Evolutionary conservation across 2,797 vertebrate genomes (phyloP).

Genomic region (Sebastes umbrosus): DNA sequence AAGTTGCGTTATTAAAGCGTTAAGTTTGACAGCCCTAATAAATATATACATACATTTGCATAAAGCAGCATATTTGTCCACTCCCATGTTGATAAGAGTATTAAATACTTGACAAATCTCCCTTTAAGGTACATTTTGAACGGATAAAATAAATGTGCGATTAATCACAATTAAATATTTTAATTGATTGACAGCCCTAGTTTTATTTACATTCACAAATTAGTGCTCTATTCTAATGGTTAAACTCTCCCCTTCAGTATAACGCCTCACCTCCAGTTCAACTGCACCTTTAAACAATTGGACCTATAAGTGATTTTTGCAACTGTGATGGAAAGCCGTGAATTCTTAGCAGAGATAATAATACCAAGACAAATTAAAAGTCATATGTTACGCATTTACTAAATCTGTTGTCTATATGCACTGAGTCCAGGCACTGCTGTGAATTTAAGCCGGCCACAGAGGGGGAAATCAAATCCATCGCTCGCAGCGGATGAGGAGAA

Average conservation of each 20-base stretch:
- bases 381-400: not conserved
- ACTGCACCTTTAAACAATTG: not conserved
- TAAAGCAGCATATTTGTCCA: too few relatives aligned
- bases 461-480: not conserved
- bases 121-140: too few relatives aligned
- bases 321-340: not conserved
- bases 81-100: too few relatives aligned
- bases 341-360: not conserved
- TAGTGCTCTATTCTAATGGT: not conserved
- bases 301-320: not conserved
- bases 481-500: not conserved
- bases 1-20: too few relatives aligned
- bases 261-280: not conserved
- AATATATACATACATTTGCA: too few relatives aligned
- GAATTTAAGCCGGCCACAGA: not conserved
- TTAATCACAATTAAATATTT: too few relatives aligned
- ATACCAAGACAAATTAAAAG: not conserved
- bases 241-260: not conserved
- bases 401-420: not conserved
- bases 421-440: not conserved
- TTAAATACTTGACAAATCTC: too few relatives aligned
- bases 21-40: too few relatives aligned
- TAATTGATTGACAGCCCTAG: too few relatives aligned
- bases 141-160: fast-evolving
- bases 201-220: not conserved